Base-by-base conservation (phyloP, 1,140 invertebrate species). In the Drosophila novamexicana region DNA sequence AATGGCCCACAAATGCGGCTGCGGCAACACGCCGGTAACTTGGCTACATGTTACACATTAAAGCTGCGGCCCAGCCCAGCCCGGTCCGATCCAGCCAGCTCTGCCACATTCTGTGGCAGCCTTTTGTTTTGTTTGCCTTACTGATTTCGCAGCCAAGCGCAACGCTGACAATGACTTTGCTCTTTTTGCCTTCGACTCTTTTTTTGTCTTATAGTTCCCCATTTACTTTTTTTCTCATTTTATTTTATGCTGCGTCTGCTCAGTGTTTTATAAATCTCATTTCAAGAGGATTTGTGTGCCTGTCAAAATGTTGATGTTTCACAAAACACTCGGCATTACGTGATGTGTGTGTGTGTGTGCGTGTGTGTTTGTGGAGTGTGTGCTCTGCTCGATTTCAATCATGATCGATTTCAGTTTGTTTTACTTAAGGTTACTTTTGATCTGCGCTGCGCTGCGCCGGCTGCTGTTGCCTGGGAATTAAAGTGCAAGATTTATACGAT, bases 261-360 rank as follows among this genome's bases (percentile, higher is more conserved):
- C 71, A 79, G 80, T 89, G 84, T 89, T 88, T 88, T 88, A 89
- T 88, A 89, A 86, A 89, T 84, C 84, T 75, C 77, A 89, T 89
- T 89, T 89, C 80, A 89, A 89, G 84, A 89, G 85, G 84, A 89
- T 89, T 89, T 89, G 84, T 89, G 80, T 81, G 84, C 74, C 84
- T 89, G 84, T 89, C 84, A 89, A 89, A 89, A 89, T 89, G 84
- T 89, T 89, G 84, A 89, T 89, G 84, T 89, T 89, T 84, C 84
- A 89, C 85, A 88, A 88, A 88, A 88, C 84, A 88, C 83, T 86
- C 69, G 76, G 77, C 59, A 63, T 56, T 32, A n/a, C 47, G 8
- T 12, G 9, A 14, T 49, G 44, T 7, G 37, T 52, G 63, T 72
- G 52, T 18, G 63, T 44, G 61, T 59, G 64, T 34, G 34, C 16